Percentiles rank a stretch among this genome's conserved stretches.
These are phyloP conservation scores for Antheraea mylitta DNA, from an alignment of 1,140 invertebrate species.

Conservation along the genomic window DNA sequence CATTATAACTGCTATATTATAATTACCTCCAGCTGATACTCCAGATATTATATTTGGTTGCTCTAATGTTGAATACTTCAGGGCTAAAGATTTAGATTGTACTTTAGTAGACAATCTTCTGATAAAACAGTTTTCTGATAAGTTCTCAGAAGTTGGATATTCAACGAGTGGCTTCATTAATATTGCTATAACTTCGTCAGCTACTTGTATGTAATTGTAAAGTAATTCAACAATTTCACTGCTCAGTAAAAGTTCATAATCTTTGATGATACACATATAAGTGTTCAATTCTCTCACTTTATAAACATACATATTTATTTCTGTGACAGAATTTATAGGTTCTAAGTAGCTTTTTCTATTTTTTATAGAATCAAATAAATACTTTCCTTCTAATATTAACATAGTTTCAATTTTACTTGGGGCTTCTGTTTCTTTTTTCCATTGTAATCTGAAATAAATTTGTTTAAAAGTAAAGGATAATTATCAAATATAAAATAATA, in stretches of 20 bases:
- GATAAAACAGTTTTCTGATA: constrained; percentile 37
- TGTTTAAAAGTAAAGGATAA: background rate
- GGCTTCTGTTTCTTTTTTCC: constrained; percentile 36
- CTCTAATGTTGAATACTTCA: constrained; percentile 49
- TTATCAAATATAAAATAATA: too few species aligned
- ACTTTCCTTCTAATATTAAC: constrained; percentile 59
- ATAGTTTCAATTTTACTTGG: constrained; percentile 42
- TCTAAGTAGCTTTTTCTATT: constrained; percentile 37
- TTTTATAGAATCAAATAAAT: constrained; percentile 44
- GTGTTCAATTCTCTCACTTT: constrained; percentile 35
- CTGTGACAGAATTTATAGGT: constrained; percentile 43
- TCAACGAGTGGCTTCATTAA: constrained; percentile 54
- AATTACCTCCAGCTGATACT: constrained; percentile 61
- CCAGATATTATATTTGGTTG: constrained; percentile 70
- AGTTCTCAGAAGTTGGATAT: constrained; percentile 43
- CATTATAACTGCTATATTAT: background rate
- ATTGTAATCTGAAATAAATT: constrained; percentile 50
- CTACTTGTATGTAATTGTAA: constrained; percentile 39
- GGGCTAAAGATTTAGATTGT: constrained; percentile 17
- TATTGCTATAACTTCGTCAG: constrained; percentile 47
- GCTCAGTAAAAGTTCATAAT: constrained; percentile 53
- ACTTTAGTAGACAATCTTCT: constrained; percentile 44
- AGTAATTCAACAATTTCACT: constrained; percentile 56
- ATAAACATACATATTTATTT: constrained; percentile 47
- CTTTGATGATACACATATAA: constrained; percentile 53